These are phyloP conservation scores for Lepeophtheirus salmonis DNA, from an alignment of 1,140 invertebrate genomes.

Conservation along the genomic window DNA sequence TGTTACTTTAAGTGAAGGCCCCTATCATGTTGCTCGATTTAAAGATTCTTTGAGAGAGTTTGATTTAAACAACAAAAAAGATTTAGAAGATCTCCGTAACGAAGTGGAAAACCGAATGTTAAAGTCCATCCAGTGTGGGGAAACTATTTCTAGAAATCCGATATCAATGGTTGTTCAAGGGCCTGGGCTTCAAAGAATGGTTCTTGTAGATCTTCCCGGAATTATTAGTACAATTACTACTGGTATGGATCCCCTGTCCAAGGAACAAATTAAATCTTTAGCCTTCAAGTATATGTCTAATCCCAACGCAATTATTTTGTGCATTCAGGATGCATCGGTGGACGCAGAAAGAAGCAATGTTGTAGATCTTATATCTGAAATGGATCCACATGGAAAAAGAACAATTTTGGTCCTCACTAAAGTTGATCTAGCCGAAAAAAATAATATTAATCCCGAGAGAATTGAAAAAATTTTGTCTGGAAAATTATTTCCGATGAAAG, in stretches of 20 bases:
- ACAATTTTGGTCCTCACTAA: constrained; percentile 99
- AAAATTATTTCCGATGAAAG: constrained; percentile 96
- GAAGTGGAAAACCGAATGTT: constrained; percentile 61
- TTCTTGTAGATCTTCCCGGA: constrained; percentile 91
- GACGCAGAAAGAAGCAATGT: constrained; percentile 98
- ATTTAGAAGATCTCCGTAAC: constrained; percentile 64
- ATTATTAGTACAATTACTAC: constrained; percentile 82
- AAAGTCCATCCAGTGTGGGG: constrained; percentile 64
- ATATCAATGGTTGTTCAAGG: constrained; percentile 94
- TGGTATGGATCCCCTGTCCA: constrained; percentile 87
- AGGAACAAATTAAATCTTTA: constrained; percentile 76
- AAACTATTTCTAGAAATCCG: constrained; percentile 84
- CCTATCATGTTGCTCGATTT: constrained; percentile 95
- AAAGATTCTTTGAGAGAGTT: constrained; percentile 79
- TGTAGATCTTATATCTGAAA: constrained; percentile 43
- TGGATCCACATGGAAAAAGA: constrained; percentile 82
- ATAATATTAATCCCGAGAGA: constrained; percentile 77
- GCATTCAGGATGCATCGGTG: constrained; percentile 95
- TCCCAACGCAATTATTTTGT: constrained; percentile 96
- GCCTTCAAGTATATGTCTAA: constrained; percentile 89
- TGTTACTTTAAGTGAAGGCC: constrained; percentile 92
- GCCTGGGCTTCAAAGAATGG: constrained; percentile 90
- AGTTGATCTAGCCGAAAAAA: constrained; percentile 89
- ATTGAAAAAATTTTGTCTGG: constrained; percentile 87
- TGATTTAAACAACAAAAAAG: constrained; percentile 85